Percentiles rank a stretch among this genome's conserved stretches.
Conservation (phyloP, 2,888 invertebrate species). For the Toxonevra muliebris region DNA sequence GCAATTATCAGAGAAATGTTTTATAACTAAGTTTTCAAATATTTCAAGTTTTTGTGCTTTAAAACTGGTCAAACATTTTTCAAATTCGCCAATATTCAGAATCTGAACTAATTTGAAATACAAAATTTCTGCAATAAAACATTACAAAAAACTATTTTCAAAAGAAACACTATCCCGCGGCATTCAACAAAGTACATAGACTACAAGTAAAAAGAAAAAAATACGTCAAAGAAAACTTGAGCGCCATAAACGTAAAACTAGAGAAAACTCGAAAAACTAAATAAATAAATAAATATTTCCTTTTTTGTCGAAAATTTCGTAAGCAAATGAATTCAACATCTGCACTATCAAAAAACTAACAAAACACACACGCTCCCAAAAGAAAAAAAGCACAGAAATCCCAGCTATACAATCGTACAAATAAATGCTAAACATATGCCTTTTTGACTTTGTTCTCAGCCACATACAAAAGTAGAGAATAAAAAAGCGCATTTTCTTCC, state of each 20-base stretch:
- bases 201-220: constrained; percentile 1
- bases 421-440: constrained; percentile 4
- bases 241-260: constrained; percentile 22
- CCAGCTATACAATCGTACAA: background rate
- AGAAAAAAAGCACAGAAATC: no score
- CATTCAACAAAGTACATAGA: no score
- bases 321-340: constrained; percentile 3
- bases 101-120: constrained; percentile 6
- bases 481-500: background rate
- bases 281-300: background rate
- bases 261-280: constrained; percentile 24
- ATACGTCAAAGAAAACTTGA: constrained; percentile 25
- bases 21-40: no score
- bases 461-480: no score
- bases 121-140: background rate
- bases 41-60: no score
- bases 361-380: background rate
- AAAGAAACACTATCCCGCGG: no score
- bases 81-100: no score
- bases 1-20: no score
- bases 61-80: no score
- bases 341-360: background rate
- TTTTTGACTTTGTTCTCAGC: background rate
- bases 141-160: no score
- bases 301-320: background rate